These are phyloP conservation scores for Drosophila glabriapex DNA, from an alignment of 2,888 invertebrate genomes.

Conservation along the genomic window DNA sequence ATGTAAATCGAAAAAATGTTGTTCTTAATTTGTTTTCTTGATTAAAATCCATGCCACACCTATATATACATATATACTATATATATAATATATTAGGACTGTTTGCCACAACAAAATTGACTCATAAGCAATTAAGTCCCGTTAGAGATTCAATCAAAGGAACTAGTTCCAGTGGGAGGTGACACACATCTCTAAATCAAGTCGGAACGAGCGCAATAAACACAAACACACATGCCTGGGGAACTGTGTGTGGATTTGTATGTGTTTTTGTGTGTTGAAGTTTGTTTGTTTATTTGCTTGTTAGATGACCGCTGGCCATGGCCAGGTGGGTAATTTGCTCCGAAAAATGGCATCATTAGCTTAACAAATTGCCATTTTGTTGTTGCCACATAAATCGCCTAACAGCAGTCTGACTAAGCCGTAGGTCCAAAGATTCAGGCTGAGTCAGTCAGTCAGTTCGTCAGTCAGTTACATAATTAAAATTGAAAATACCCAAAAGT, in stretches of 20 bases:
- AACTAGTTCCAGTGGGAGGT: slow-evolving; percentile 16
- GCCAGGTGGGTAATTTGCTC: slow-evolving; percentile 76
- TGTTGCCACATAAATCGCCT: slow-evolving; percentile 63
- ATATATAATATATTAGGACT: background rate
- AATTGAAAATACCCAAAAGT: slow-evolving; percentile 69
- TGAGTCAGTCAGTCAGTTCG: background rate
- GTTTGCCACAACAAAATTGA: background rate
- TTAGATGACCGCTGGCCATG: slow-evolving; percentile 45
- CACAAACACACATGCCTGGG: slow-evolving; percentile 25
- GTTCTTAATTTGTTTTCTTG: background rate
- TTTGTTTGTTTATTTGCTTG: slow-evolving; percentile 59
- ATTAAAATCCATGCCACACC: background rate
- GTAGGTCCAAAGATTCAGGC: slow-evolving; percentile 19
- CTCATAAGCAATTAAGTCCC: background rate
- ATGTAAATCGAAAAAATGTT: background rate
- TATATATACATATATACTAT: too few relatives aligned
- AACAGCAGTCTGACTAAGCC: slow-evolving; percentile 12
- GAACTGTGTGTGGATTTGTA: background rate
- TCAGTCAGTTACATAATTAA: slow-evolving; percentile 62
- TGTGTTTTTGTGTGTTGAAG: slow-evolving; percentile 14
- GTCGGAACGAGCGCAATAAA: slow-evolving; percentile 14
- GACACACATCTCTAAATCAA: slow-evolving; percentile 9
- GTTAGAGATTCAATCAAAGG: background rate
- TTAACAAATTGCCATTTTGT: slow-evolving; percentile 71
- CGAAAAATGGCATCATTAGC: slow-evolving; percentile 77